Evolutionary conservation across 2,797 vertebrate species (phyloP), one percentile per base, ranked within the genome.

Genomic region (Paedocypris micromegethes): DNA sequence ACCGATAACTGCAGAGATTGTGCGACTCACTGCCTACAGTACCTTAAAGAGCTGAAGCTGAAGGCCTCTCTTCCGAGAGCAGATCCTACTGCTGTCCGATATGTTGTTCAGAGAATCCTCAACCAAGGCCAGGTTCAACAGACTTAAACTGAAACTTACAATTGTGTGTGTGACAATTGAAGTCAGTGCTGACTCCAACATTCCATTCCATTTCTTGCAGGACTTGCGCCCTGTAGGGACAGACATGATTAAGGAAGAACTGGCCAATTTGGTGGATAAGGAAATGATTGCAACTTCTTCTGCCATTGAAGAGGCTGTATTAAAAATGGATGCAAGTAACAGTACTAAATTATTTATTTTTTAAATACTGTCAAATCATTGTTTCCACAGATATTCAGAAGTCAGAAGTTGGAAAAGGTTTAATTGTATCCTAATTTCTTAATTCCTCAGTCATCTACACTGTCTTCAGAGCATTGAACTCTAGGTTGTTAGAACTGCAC

Each of bases 181-280:
- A 58, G 2, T 56, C 37, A 48, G 52, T 7, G 44, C 3, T 43
- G 54, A 57, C 40, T 43, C 43, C 23, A 23, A 23, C 23, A 23
- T 23, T 54, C 37, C 8, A 3, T 70, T 37, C 2, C 45, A 5
- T 41, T 8, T 64, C 9, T 50, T 75, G 52, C 56, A 98, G 97
- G 92, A 92, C 59, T 80, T 97, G 65, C 86, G 87, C 5, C 92
- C 92, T 2, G 92, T 80, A 73, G 91, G 92, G 0, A 84, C 89
- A 68, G 96, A 99, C 0, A 68, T 98, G 60, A 85, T 85, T 53
- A 92, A 94, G 73, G 93, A 93, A 56, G 93, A 96, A 78, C 86
- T 98, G 79, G 95, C 93, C 5, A 89, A 89, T 75, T 75, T 98
- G 81, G 97, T 99, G 79, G 94, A 98, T 80, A 92, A 94, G 77